phyloP scores from a whole-genome alignment of 2,113 vertebrate genomes.

The Pygoscelis adeliae region DNA sequence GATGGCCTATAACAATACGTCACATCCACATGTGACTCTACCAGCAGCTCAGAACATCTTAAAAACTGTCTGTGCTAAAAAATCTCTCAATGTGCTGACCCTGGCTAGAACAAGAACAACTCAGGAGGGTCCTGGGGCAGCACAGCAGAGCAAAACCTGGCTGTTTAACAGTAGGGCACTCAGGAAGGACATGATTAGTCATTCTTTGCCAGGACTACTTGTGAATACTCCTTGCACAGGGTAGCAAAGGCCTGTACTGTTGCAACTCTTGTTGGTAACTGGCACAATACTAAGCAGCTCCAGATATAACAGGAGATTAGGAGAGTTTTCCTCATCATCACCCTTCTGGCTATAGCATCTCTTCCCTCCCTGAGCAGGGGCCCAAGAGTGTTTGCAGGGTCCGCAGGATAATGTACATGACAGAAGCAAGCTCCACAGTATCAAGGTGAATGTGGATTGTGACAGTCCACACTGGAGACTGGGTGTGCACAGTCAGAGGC shows the following conservation, averaged over 20 bases:
- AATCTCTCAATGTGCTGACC: not conserved
- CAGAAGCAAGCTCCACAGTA: not conserved
- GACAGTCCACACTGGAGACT: not conserved
- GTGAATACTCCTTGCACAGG: not conserved
- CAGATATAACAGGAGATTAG: not conserved
- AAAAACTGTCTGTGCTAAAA: not conserved
- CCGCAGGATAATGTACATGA: accelerated
- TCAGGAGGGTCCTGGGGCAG: not conserved
- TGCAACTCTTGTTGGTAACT: not conserved
- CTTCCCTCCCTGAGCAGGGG: not conserved
- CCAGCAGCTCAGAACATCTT: not conserved
- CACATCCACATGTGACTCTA: not conserved
- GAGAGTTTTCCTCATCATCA: not conserved
- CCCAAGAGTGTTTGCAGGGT: not conserved
- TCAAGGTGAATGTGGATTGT: not conserved
- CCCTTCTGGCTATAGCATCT: not conserved
- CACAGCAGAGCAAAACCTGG: not conserved
- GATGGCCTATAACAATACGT: accelerated
- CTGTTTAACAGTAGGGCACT: not conserved
- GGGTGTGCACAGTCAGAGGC: not conserved
- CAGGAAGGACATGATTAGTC: not conserved
- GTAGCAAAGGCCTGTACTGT: not conserved
- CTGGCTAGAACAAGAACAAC: not conserved
- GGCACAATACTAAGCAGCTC: not conserved
- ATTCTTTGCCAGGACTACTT: not conserved